A percentile compares a stretch with the other conserved stretches of the same genome.
Conservation (phyloP, 2,113 vertebrate genomes). For the Isurus oxyrinchus region DNA sequence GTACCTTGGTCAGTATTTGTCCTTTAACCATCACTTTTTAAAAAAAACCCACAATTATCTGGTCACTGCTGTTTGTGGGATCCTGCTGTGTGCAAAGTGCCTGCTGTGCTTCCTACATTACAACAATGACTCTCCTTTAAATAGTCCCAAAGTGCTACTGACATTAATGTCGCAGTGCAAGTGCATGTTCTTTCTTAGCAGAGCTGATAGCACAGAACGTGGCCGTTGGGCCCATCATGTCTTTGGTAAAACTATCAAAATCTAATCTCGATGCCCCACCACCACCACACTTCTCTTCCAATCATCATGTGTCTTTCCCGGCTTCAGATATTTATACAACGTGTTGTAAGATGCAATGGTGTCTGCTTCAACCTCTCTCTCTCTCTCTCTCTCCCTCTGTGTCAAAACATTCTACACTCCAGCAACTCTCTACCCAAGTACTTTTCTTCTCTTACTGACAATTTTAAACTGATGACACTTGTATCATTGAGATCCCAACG, state of each 20-base stretch:
- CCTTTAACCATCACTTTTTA: neutral
- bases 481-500: neutral
- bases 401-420: neutral
- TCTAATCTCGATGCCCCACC: neutral
- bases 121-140: neutral
- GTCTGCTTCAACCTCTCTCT: neutral
- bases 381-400: neutral
- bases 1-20: neutral
- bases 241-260: neutral
- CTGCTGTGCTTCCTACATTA: neutral
- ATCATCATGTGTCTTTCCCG: neutral
- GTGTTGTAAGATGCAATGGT: neutral
- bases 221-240: neutral
- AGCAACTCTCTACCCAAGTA: neutral
- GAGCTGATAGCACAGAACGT: neutral
- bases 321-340: neutral
- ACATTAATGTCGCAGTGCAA: neutral
- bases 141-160: neutral
- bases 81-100: neutral
- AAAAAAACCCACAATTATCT: too few species aligned
- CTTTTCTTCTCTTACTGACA: neutral
- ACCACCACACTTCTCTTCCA: neutral
- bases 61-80: neutral
- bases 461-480: neutral
- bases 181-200: neutral